Conservation (phyloP, 2,888 invertebrate species). For the Netelia melanura region DNA sequence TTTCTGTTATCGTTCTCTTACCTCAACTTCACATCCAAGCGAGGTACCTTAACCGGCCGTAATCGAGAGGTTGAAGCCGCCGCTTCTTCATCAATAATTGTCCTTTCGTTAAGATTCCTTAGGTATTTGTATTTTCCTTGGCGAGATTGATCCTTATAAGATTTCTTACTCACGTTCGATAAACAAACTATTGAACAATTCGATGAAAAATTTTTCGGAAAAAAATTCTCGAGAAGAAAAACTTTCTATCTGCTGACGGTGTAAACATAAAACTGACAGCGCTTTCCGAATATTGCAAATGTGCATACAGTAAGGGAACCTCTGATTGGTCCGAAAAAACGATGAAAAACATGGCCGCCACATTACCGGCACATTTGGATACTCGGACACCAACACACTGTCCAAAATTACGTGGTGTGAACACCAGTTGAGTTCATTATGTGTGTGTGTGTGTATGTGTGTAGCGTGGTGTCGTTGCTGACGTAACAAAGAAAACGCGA, state of each 20-base stretch:
- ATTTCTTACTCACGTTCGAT: neutral
- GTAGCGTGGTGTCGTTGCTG: no score
- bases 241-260: neutral
- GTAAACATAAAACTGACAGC: no score
- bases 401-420: no score
- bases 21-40: slow-evolving; percentile 32
- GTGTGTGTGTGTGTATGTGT: no score
- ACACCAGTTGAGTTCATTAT: no score
- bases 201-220: neutral
- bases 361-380: no score
- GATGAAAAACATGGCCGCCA: no score
- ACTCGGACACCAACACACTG: no score
- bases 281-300: no score
- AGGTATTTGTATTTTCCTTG: slow-evolving; percentile 19
- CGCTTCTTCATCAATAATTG: slow-evolving; percentile 15
- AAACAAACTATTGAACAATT: neutral
- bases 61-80: slow-evolving; percentile 36
- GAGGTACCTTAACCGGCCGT: slow-evolving; percentile 32
- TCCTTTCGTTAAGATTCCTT: slow-evolving; percentile 20
- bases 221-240: neutral
- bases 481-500: no score
- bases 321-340: no score
- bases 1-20: neutral
- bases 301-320: no score
- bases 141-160: neutral